Percentiles rank a stretch among this genome's conserved stretches.
Conservation (phyloP, 37 sponge, comb jelly and placozoan species). For the Spongilla lacustris region DNA sequence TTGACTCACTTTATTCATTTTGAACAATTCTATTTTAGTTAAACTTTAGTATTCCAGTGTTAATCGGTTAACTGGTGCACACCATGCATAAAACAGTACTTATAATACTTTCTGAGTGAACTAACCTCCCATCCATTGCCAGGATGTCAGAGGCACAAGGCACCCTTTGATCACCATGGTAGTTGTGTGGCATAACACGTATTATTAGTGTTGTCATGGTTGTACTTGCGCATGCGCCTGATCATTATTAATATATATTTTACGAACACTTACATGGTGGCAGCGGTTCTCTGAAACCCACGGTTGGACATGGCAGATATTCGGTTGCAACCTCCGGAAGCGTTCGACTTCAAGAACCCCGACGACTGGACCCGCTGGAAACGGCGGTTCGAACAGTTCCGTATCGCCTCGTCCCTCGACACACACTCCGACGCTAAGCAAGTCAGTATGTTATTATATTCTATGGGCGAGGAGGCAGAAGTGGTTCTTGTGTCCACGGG, state of each 20-base stretch:
- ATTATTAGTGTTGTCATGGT: neutral
- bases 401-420: constrained; percentile 10
- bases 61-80: too few species aligned
- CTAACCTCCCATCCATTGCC: too few species aligned
- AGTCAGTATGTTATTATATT: constrained; percentile 35
- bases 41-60: too few species aligned
- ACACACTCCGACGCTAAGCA: neutral
- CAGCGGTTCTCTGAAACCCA: constrained; percentile 11
- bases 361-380: constrained; percentile 32
- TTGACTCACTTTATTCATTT: too few species aligned
- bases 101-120: too few species aligned
- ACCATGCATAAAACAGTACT: too few species aligned
- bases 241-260: neutral
- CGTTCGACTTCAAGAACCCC: constrained; percentile 22
- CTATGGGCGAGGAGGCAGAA: constrained; percentile 35
- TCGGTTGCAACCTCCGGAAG: constrained; percentile 13
- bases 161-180: too few species aligned
- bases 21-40: too few species aligned
- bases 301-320: constrained; percentile 11
- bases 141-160: too few species aligned
- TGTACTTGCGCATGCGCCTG: constrained; percentile 21
- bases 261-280: constrained; percentile 24
- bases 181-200: neutral
- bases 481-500: constrained; percentile 4
- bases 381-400: constrained; percentile 23